Base-by-base conservation (phyloP, 2,797 vertebrate genomes). In the Macropus fuliginosus region DNA sequence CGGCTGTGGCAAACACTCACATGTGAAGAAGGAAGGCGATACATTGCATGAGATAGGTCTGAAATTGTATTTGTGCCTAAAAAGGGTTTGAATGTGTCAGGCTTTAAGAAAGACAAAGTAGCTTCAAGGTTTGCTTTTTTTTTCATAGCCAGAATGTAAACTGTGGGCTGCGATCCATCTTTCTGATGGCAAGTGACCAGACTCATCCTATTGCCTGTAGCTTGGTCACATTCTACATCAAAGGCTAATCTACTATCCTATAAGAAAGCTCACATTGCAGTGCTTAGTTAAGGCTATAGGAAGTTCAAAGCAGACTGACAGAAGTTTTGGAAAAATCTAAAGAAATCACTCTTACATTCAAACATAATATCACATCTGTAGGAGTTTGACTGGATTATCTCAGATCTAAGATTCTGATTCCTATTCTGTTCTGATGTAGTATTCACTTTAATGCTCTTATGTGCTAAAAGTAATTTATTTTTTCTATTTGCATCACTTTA, bases 381-480 rank as follows among this genome's bases (percentile, higher is more conserved):
- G 18, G n/a, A 81, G n/a, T 46, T 24, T 81, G 40, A 46, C 74
- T 11, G 46, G 74, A 46, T 81, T 81, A 46, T 81, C 21, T 74
- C 1, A 40, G n/a, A n/a, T n/a, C 5, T 74, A 21, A 74, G 34
- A 40, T 13, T 16, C 34, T 21, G 18, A 40, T 81, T 81, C 74
- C 40, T 11, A 3, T 91, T 92, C 29, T 55, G 31, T 56, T 96
- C 56, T 93, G n/a, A 95, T 56, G 6, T 14, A 55, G 13, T 95
- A 94, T 95, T 92, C 66, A 89, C 0, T 92, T 66, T 0, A 81
- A 91, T 93, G 91, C 56, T 0, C 0, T 59, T 91, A 92, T 96
- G 55, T 97, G 97, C 96, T 92, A 95, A 94, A 97, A 98, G 95
- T 96, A 97, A 96, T 93, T 54, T 62, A 31, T 95, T 97, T 97